Conservation (phyloP, 2,797 vertebrate genomes). For the Poecilia wingei region DNA sequence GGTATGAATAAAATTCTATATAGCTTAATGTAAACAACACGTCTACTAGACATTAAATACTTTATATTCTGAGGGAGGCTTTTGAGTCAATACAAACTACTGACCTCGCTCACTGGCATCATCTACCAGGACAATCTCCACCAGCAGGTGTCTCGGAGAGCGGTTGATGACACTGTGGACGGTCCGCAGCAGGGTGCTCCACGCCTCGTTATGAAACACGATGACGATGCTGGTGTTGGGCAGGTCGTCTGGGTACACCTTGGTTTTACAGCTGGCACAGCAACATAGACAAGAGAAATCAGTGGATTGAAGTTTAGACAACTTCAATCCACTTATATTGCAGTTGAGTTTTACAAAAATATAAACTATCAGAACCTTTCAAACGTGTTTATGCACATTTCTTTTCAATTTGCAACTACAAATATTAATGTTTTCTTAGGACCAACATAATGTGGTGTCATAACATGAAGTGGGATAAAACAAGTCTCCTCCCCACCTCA, state of each 20-base stretch:
- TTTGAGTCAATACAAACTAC: slow-evolving; percentile 12
- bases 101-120: slow-evolving; percentile 96
- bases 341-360: background rate
- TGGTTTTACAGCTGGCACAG: slow-evolving; percentile 89
- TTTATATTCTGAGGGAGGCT: background rate
- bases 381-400: background rate
- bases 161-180: slow-evolving; percentile 92
- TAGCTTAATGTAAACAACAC: background rate
- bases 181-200: slow-evolving; percentile 95
- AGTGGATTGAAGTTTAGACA: background rate
- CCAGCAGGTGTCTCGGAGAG: slow-evolving; percentile 87
- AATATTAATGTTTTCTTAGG: background rate
- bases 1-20: background rate
- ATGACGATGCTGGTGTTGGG: slow-evolving; percentile 97
- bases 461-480: background rate
- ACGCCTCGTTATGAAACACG: slow-evolving; percentile 99
- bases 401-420: background rate
- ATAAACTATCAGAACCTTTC: background rate
- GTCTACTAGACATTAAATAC: background rate
- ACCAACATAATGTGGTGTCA: background rate
- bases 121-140: slow-evolving; percentile 93
- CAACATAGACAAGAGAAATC: background rate
- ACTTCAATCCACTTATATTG: background rate
- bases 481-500: background rate
- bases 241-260: slow-evolving; percentile 89